A percentile compares a stretch with the other conserved stretches of the same genome.
Evolutionary conservation across 1,140 invertebrate genomes (phyloP).

Genomic region (Drosophila kohkoa): DNA sequence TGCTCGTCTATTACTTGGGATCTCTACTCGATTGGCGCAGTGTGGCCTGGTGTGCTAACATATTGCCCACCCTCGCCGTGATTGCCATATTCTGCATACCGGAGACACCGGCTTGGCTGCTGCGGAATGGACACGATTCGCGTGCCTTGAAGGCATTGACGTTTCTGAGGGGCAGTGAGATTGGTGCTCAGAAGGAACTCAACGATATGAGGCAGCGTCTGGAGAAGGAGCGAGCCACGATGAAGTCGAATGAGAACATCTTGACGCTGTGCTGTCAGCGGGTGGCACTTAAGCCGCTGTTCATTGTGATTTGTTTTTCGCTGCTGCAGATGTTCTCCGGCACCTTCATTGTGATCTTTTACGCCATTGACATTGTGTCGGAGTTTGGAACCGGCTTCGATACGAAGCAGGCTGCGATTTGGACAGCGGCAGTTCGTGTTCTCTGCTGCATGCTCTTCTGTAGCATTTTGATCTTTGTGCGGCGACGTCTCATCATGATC

Average conservation of each 20-base stretch:
- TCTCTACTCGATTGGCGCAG: conserved; percentile 87
- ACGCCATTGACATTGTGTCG: conserved; percentile 89
- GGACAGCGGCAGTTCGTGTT: conserved; percentile 88
- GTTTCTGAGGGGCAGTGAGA: conserved; percentile 88
- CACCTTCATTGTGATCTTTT: conserved; percentile 90
- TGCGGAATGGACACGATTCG: conserved; percentile 87
- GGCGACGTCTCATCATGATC: conserved; percentile 88
- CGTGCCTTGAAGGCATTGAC: conserved; percentile 88
- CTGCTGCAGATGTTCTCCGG: conserved; percentile 90
- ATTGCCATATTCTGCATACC: conserved; percentile 88
- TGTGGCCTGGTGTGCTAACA: conserved; percentile 88
- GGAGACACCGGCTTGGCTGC: conserved; percentile 90
- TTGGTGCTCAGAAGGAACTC: conserved; percentile 84
- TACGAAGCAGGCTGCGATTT: conserved; percentile 87
- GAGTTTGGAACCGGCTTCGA: conserved; percentile 86
- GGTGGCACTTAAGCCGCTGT: conserved; percentile 89
- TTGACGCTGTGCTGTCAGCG: conserved; percentile 85
- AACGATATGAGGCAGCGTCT: conserved; percentile 75
- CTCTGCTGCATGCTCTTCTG: conserved; percentile 88
- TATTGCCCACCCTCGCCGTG: conserved; percentile 87
- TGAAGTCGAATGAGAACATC: conserved; percentile 85
- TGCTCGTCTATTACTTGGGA: conserved; percentile 89
- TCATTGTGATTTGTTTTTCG: conserved; percentile 90
- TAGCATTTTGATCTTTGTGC: conserved; percentile 87
- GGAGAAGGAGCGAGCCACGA: conserved; percentile 85